Percentiles rank a stretch among this genome's conserved stretches.
phyloP scores from a whole-genome alignment of 2,113 vertebrate genomes.

The Coracopsis vasa region DNA sequence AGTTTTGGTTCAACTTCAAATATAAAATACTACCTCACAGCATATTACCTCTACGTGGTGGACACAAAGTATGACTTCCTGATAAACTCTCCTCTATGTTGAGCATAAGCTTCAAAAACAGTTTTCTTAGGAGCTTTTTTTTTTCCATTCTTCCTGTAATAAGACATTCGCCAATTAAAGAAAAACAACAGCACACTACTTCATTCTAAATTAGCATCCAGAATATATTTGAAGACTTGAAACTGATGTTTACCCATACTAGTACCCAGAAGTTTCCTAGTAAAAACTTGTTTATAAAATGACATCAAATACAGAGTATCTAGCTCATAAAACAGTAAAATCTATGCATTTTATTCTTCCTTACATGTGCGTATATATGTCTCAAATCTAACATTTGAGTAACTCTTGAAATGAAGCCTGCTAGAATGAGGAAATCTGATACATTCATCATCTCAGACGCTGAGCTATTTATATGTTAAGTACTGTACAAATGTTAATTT shows the following conservation, averaged over 20 bases:
- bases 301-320: neutral
- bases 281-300: neutral
- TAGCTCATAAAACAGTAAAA: neutral
- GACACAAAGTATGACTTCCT: neutral
- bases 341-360: neutral
- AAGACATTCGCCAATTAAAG: neutral
- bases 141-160: neutral
- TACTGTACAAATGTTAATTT: slow-evolving; percentile 13
- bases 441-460: neutral
- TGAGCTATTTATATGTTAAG: neutral
- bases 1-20: neutral
- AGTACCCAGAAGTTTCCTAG: neutral
- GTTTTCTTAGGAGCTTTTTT: neutral
- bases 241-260: neutral
- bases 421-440: neutral
- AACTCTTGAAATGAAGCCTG: neutral
- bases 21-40: neutral
- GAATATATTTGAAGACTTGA: neutral
- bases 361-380: neutral
- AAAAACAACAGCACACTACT: neutral
- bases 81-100: neutral
- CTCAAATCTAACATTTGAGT: neutral
- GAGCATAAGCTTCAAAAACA: neutral
- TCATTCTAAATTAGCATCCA: neutral
- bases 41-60: neutral